phyloP scores from a whole-genome alignment of 2,888 invertebrate species.

The Hipparchia sbordonii region DNA sequence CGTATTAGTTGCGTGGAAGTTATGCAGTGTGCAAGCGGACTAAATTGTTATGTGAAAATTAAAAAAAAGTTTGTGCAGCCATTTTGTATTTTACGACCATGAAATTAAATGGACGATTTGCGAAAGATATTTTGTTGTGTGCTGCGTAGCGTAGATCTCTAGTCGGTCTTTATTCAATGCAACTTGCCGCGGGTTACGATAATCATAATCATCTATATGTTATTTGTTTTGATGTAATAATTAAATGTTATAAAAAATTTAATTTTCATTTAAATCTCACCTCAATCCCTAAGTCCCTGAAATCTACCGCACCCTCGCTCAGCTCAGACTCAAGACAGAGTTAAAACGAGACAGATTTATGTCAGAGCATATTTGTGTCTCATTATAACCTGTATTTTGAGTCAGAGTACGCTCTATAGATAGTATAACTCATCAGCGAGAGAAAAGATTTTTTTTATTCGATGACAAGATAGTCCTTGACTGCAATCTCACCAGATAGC shows the following conservation, averaged over 20 bases:
- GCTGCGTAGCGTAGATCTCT: constrained; percentile 62
- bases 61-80: constrained; percentile 25
- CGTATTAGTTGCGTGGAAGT: not conserved
- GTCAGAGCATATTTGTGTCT: too few relatives aligned
- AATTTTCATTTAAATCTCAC: constrained; percentile 35
- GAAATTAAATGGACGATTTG: constrained; percentile 23
- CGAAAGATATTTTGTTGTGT: constrained; percentile 28
- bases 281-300: not conserved
- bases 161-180: constrained; percentile 76
- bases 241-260: constrained; percentile 77
- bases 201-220: constrained; percentile 70
- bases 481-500: too few relatives aligned
- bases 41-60: constrained; percentile 7
- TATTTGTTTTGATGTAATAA: constrained; percentile 82
- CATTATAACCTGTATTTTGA: too few relatives aligned
- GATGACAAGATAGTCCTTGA: too few relatives aligned
- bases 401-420: too few relatives aligned
- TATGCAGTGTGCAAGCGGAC: constrained; percentile 4
- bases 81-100: constrained; percentile 28
- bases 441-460: too few relatives aligned
- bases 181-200: constrained; percentile 72
- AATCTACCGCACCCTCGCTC: too few relatives aligned
- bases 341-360: too few relatives aligned
- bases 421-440: too few relatives aligned
- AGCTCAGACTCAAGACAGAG: too few relatives aligned